Evolutionary conservation across 2,797 vertebrate genomes (phyloP).

Genomic region (Peromyscus nudipes): DNA sequence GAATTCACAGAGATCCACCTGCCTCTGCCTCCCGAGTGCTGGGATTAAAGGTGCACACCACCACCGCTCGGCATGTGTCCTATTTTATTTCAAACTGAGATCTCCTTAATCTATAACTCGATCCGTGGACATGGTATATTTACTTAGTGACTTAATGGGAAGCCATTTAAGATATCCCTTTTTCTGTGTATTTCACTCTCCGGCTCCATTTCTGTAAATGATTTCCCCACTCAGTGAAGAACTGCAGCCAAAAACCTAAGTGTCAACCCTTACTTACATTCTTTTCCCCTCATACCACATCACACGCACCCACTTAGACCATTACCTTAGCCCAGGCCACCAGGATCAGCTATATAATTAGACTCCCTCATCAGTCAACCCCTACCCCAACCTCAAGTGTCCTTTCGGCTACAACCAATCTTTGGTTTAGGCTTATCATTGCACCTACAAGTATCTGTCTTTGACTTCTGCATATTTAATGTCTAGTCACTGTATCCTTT

Average conservation of each 20-base stretch:
- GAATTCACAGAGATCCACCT: no score
- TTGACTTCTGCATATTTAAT: background rate
- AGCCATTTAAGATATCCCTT: background rate
- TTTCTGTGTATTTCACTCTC: background rate
- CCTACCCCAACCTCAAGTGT: background rate
- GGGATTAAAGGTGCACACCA: no score
- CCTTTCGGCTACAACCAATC: background rate
- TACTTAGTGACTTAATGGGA: background rate
- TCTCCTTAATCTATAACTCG: background rate
- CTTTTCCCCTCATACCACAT: background rate
- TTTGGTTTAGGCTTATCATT: background rate
- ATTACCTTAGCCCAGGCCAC: background rate
- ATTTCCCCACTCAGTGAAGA: background rate
- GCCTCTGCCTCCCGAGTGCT: no score
- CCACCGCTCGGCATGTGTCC: no score
- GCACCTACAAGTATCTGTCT: fast-evolving
- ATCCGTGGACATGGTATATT: background rate
- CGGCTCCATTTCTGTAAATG: background rate
- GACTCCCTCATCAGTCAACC: background rate
- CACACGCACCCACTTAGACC: background rate
- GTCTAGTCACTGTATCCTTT: background rate
- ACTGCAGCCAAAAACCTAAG: background rate
- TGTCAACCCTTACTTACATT: background rate
- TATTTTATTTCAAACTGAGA: background rate
- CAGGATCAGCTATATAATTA: background rate